phyloP scores from a whole-genome alignment of 2,888 invertebrate species.

The Zonitis immaculata region DNA sequence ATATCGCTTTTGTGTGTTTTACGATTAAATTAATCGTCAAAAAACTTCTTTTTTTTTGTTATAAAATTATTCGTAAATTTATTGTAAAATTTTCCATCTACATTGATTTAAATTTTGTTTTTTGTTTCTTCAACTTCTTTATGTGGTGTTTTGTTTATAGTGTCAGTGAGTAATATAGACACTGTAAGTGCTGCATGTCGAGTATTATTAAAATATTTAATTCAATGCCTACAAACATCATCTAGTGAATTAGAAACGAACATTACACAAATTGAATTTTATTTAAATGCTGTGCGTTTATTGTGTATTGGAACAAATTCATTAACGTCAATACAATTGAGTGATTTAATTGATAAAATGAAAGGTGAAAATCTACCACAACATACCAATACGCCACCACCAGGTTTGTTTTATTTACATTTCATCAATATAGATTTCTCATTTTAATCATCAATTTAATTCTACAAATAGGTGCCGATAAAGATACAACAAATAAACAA shows the following conservation, averaged over 20 bases:
- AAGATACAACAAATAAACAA: constrained; percentile 43
- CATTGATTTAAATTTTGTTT: too few relatives aligned
- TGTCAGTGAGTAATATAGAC: constrained; percentile 63
- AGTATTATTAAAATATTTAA: constrained; percentile 62
- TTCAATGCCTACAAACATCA: constrained; percentile 43
- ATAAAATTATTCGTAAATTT: neutral
- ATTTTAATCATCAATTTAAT: neutral
- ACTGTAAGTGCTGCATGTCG: constrained; percentile 64
- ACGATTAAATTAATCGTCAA: too few relatives aligned
- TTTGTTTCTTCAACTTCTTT: too few relatives aligned
- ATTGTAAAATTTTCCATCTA: too few relatives aligned
- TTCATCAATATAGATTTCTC: too few relatives aligned
- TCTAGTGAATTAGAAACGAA: constrained; percentile 39
- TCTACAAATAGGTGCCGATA: constrained; percentile 20
- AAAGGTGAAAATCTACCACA: constrained; percentile 62
- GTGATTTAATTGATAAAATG: constrained; percentile 69
- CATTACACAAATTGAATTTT: constrained; percentile 51
- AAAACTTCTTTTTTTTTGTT: neutral
- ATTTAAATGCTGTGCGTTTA: constrained; percentile 63
- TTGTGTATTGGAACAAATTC: constrained; percentile 68
- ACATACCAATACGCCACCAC: constrained; percentile 40
- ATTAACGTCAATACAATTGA: constrained; percentile 70
- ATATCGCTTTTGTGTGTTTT: too few relatives aligned
- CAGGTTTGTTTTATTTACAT: constrained; percentile 21
- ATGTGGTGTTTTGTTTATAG: constrained; percentile 49